Conservation (phyloP, 1,140 invertebrate species). For the Brachionus angularis region DNA sequence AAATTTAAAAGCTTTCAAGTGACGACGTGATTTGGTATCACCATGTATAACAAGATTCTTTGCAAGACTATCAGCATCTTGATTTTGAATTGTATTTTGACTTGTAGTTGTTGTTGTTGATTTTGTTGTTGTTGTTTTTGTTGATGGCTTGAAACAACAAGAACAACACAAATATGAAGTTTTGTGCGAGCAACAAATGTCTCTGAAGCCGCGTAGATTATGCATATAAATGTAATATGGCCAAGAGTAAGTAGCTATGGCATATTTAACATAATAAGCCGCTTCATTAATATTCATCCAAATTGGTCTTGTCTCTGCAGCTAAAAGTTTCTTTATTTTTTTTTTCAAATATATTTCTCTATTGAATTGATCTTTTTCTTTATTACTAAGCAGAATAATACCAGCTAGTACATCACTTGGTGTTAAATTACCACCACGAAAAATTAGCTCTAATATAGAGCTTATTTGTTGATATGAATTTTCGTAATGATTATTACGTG, state of each 20-base stretch:
- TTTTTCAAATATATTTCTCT: not conserved
- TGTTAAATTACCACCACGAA: conserved; percentile 22
- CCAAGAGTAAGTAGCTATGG: conserved; percentile 35
- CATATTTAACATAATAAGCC: conserved; percentile 11
- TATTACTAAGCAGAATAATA: not conserved
- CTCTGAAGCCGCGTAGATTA: conserved; percentile 11
- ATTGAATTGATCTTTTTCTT: conserved; percentile 35
- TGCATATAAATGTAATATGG: conserved; percentile 43
- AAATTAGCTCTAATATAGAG: conserved; percentile 14
- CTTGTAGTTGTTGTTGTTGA: no score
- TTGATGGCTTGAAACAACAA: conserved; percentile 9
- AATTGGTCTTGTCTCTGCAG: not conserved
- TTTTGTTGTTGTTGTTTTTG: not conserved
- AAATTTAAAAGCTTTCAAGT: conserved; percentile 24
- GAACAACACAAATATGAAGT: no score
- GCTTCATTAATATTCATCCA: conserved; percentile 42
- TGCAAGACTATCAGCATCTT: not conserved
- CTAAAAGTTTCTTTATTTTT: not conserved
- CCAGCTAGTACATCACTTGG: conserved; percentile 27
- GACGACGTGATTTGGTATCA: conserved; percentile 11
- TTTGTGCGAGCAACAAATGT: not conserved
- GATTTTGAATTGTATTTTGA: no score
- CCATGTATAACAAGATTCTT: not conserved
- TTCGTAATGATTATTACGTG: conserved; percentile 23
- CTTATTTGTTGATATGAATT: conserved; percentile 38